Percentiles rank a stretch among this genome's conserved stretches.
Evolutionary conservation across 2,113 vertebrate species (phyloP).

Genomic region (Sorex araneus): DNA sequence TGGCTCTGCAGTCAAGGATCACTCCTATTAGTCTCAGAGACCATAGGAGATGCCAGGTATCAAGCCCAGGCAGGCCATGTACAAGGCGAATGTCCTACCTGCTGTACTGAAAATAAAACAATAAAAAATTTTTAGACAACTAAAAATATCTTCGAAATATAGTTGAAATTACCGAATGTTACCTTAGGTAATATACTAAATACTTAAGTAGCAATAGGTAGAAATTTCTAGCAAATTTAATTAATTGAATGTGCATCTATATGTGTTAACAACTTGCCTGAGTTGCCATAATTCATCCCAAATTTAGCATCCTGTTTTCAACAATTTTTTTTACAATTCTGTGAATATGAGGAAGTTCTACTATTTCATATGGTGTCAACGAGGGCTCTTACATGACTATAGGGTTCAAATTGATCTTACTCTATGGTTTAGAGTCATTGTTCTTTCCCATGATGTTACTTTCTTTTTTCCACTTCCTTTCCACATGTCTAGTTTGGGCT

Average conservation of each 20-base stretch:
- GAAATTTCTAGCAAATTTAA: conserved; percentile 37
- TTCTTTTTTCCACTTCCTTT: neutral
- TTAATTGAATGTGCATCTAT: neutral
- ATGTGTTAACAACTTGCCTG: too few species aligned
- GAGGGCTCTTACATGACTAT: neutral
- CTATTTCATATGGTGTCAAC: neutral
- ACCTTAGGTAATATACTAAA: too few species aligned
- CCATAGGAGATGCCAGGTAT: too few species aligned
- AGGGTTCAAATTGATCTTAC: neutral
- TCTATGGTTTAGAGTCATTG: neutral
- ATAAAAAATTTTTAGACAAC: neutral
- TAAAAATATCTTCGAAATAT: neutral
- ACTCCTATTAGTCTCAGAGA: too few species aligned
- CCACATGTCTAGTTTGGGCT: neutral
- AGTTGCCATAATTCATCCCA: neutral
- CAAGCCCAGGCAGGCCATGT: too few species aligned
- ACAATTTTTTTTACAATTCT: conserved; percentile 31
- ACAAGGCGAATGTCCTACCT: too few species aligned
- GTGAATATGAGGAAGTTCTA: neutral
- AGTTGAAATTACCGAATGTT: too few species aligned
- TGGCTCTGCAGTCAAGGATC: too few species aligned
- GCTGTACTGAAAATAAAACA: too few species aligned
- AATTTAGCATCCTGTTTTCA: conserved; percentile 35
- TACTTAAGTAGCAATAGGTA: conserved; percentile 82
- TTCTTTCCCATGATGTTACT: neutral